Evolutionary conservation across 2,888 invertebrate genomes (phyloP).

Genomic region (Heteropelma amictum): DNA sequence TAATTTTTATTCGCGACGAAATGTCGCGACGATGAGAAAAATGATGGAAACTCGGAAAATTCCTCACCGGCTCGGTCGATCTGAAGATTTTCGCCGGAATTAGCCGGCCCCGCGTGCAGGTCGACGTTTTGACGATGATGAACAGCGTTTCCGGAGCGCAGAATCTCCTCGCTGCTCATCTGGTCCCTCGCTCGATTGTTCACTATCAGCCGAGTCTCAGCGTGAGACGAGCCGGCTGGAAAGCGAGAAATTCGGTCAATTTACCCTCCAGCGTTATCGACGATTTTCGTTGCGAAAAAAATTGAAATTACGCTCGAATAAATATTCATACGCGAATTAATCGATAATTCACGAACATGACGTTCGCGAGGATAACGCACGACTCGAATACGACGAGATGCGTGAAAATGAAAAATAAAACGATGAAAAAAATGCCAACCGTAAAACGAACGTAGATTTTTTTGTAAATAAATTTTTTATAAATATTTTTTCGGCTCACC

Average conservation of each 20-base stretch:
- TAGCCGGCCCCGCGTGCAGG: constrained; percentile 77
- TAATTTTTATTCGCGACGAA: no score
- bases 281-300: neutral
- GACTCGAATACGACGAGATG: no score
- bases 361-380: no score
- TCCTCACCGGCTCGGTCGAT: constrained; percentile 68
- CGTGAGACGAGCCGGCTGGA: constrained; percentile 86
- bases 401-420: no score
- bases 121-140: constrained; percentile 75
- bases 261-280: neutral
- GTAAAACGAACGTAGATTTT: neutral
- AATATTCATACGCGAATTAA: neutral
- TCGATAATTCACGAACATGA: neutral
- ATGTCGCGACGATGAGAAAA: neutral
- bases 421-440: neutral
- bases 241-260: neutral
- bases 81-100: constrained; percentile 77
- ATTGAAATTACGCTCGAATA: neutral
- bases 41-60: neutral
- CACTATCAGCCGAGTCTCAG: constrained; percentile 89
- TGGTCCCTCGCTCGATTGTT: constrained; percentile 89
- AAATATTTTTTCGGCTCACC: constrained; percentile 77
- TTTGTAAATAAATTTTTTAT: neutral
- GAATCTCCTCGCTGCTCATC: constrained; percentile 88
- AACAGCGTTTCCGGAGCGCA: constrained; percentile 74